Evolutionary conservation across 92 coral and sea anemone genomes (phyloP), one percentile per base, ranked within the genome.

Genomic region (Porites cylindrica): DNA sequence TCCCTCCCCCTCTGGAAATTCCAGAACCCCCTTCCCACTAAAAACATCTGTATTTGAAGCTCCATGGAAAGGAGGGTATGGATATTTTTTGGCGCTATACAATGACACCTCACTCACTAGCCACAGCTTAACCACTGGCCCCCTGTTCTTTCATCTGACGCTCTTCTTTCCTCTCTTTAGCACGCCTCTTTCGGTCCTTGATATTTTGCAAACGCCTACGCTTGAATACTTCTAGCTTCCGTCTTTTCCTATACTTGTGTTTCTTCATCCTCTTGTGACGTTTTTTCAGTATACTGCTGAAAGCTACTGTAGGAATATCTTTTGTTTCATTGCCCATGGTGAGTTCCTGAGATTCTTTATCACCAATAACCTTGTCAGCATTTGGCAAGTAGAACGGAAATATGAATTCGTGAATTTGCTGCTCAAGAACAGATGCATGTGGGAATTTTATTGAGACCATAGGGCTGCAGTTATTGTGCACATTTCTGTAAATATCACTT

Each of bases 201-300:
- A 97, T 82, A 79, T 95, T 92, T 72, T 95, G 89, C 54, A 97
- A 93, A 70, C 90, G 93, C 59, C 94, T 92, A 8, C 99, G 91
- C 87, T 95, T 97, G 84, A 91, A 97, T 76, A 93, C 90, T 82
- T 97, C 98, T 20, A 95, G 84, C 56, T 92, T 87, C 58, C 99
- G 91, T 51, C 99, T 82, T 88, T 97, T 97, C 84, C 90, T 95
- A 81, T 97, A 97, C 82, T 97, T 95, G 81, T 97, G 99, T 61
- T 93, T 90, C 81, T 97, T 97, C 99, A 97, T 97, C 85, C 95
- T 97, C 65, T 90, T 78, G 67, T 91, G 93, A 43, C 99, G 93
- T 81, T 91, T 97, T 74, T 95, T 97, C 10, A 95, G 81, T 18
- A 97, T 75, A 77, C 94, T 95, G 60, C 96, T 94, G 82, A 82